Evolutionary conservation across 2,888 invertebrate genomes (phyloP).

Genomic region (Thyatira batis): DNA sequence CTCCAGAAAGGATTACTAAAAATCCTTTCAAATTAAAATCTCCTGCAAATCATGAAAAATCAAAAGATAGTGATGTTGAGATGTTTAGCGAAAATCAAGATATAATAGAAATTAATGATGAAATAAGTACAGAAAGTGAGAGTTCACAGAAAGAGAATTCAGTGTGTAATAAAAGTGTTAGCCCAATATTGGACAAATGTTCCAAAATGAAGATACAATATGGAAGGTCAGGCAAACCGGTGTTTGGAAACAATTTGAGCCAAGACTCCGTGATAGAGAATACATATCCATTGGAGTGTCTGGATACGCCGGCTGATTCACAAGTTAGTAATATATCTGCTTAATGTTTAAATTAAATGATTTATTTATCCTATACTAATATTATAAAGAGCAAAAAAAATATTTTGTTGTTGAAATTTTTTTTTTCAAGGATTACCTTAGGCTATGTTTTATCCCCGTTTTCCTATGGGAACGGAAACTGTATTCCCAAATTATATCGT

Average conservation of each 20-base stretch:
- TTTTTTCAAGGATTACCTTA: too few species aligned
- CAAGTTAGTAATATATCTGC: constrained; percentile 56
- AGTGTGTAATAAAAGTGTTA: constrained; percentile 46
- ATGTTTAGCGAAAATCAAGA: constrained; percentile 2
- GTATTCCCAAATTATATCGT: too few species aligned
- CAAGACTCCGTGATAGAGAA: constrained; percentile 68
- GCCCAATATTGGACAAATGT: constrained; percentile 58
- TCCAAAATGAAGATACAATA: constrained; percentile 44
- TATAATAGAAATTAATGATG: constrained; percentile 14
- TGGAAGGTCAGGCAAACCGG: constrained; percentile 28
- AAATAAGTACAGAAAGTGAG: constrained; percentile 34
- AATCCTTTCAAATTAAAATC: constrained; percentile 43
- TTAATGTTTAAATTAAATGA: too few species aligned
- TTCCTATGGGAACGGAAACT: too few species aligned
- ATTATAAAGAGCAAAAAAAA: too few species aligned
- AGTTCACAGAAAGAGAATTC: constrained; percentile 67
- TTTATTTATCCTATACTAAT: too few species aligned
- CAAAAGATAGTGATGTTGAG: not conserved
- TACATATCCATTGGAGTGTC: constrained; percentile 61
- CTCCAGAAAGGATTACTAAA: constrained; percentile 41
- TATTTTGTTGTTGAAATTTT: too few species aligned
- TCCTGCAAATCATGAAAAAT: constrained; percentile 8
- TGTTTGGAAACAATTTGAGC: constrained; percentile 19
- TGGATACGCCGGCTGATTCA: constrained; percentile 60
- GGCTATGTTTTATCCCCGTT: too few species aligned